Conservation (phyloP, 2,113 vertebrate species). For the Agelaius phoeniceus region DNA sequence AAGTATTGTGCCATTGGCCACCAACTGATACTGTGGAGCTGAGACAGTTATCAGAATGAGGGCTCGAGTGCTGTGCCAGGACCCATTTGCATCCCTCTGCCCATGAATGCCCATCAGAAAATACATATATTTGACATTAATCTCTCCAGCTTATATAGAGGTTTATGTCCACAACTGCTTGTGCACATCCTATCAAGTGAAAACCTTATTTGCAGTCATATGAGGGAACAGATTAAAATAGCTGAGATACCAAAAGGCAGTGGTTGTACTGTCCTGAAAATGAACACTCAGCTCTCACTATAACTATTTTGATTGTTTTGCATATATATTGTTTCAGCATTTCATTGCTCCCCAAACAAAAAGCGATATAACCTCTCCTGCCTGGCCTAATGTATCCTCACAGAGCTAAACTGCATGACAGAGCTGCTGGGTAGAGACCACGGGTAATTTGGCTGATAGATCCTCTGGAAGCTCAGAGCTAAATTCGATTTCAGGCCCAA, state of each 20-base stretch:
- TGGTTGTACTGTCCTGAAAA: neutral
- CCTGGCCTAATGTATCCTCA: neutral
- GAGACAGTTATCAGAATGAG: neutral
- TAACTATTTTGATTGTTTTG: slow-evolving; percentile 7
- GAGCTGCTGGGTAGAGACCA: neutral
- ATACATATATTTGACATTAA: neutral
- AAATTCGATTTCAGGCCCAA: slow-evolving; percentile 30
- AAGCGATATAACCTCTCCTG: neutral
- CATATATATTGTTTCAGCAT: slow-evolving; percentile 13
- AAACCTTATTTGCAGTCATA: neutral
- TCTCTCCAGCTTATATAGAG: neutral
- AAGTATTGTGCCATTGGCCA: neutral
- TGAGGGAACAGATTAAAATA: neutral
- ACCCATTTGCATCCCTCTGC: neutral
- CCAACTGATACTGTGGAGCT: neutral
- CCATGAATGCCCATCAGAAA: neutral
- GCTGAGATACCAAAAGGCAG: neutral
- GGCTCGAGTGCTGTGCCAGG: neutral
- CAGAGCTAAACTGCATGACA: neutral
- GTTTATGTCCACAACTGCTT: neutral
- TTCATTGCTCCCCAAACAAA: neutral
- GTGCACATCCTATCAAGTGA: neutral
- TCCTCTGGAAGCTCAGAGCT: slow-evolving; percentile 35
- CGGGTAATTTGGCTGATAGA: neutral
- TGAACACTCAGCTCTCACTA: neutral